Percentiles rank a stretch among this genome's conserved stretches.
These are phyloP conservation scores for Bombylius major DNA, from an alignment of 2,888 invertebrate species.

Conservation along the genomic window DNA sequence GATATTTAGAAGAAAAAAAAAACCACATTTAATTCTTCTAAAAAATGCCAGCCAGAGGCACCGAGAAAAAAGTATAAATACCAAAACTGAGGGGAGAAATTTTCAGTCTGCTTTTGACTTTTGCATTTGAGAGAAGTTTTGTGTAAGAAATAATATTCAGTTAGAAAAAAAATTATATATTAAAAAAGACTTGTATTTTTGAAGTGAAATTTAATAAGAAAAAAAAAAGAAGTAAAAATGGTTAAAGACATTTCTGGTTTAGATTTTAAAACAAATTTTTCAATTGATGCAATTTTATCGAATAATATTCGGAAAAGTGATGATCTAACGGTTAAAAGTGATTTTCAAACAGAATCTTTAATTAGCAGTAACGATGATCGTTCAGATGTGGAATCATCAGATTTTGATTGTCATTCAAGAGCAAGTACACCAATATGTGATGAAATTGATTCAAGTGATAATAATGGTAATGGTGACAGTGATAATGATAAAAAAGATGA, in stretches of 20 bases:
- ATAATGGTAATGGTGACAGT: conserved; percentile 18
- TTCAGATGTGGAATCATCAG: conserved; percentile 27
- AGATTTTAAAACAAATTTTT: conserved; percentile 57
- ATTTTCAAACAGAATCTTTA: background rate
- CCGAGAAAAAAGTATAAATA: too few species aligned
- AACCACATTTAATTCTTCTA: too few species aligned
- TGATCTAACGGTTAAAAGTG: background rate
- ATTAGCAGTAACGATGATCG: conserved; percentile 5
- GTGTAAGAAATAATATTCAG: too few species aligned
- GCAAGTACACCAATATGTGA: conserved; percentile 30
- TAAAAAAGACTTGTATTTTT: too few species aligned
- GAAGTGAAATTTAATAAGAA: background rate
- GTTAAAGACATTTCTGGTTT: conserved; percentile 30
- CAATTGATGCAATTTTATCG: conserved; percentile 66
- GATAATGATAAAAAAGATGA: conserved; percentile 14
- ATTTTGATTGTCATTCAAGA: conserved; percentile 29
- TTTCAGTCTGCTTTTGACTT: too few species aligned
- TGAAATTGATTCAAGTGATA: conserved; percentile 17
- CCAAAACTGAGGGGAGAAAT: too few species aligned
- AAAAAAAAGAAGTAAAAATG: conserved; percentile 19
- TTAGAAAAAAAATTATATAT: too few species aligned
- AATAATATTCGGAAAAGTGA: conserved; percentile 32
- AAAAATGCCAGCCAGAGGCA: too few species aligned
- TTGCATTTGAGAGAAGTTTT: too few species aligned
- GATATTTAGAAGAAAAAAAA: too few species aligned